Evolutionary conservation across 2,888 invertebrate species (phyloP).

Genomic region (Volucella inanis): DNA sequence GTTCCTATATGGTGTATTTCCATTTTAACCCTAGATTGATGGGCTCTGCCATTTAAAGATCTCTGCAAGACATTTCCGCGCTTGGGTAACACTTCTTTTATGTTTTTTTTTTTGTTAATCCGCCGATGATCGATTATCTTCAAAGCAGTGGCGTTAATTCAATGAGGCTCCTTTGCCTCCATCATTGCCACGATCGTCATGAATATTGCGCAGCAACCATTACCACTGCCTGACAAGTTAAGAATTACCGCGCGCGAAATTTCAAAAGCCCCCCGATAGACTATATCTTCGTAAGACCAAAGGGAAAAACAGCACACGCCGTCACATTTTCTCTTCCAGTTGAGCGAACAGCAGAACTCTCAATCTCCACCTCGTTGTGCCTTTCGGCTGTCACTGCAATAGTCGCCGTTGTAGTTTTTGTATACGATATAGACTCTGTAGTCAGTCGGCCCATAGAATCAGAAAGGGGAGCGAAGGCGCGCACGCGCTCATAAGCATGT

Average conservation of each 20-base stretch:
- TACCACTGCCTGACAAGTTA: background rate
- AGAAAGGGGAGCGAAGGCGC: constrained; percentile 58
- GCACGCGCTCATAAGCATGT: constrained; percentile 71
- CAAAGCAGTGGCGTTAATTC: constrained; percentile 62
- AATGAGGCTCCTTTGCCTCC: constrained; percentile 42
- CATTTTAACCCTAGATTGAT: too few species aligned
- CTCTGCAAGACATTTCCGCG: constrained; percentile 42
- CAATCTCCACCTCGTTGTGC: constrained; percentile 69
- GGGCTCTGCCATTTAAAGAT: constrained; percentile 30
- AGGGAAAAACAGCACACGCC: constrained; percentile 19
- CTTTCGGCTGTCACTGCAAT: constrained; percentile 68
- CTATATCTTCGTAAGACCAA: background rate
- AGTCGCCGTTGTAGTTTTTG: background rate
- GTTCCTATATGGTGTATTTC: too few species aligned
- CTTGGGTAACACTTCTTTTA: constrained; percentile 11
- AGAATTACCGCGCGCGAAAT: background rate
- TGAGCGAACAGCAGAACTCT: constrained; percentile 58
- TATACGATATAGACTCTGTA: too few species aligned
- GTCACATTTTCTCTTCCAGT: constrained; percentile 41
- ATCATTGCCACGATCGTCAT: background rate
- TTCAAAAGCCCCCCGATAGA: constrained; percentile 6
- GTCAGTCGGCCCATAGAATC: constrained; percentile 1
- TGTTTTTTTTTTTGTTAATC: constrained; percentile 38
- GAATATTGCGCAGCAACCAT: too few species aligned
- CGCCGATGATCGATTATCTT: constrained; percentile 56